A percentile compares a stretch with the other conserved stretches of the same genome.
phyloP scores from a whole-genome alignment of 37 sponge, comb jelly and placozoan genomes.

The Diacarnus erythraeanus region DNA sequence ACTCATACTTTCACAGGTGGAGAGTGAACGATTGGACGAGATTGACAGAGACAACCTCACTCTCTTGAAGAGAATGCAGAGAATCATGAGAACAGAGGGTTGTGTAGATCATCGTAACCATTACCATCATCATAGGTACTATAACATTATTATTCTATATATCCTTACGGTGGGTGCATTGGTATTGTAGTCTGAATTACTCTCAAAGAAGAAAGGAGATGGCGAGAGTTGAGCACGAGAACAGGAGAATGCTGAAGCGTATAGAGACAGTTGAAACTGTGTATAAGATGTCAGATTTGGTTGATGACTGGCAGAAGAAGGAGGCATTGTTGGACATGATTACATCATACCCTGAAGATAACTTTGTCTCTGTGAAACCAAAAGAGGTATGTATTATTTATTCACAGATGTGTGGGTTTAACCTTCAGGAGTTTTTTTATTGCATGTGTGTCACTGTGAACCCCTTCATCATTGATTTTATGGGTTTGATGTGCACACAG shows the following conservation, averaged over 20 bases:
- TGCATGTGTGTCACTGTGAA: too few species aligned
- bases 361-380: not conserved
- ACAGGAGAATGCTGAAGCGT: conserved; percentile 50
- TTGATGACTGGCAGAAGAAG: conserved; percentile 61
- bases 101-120: conserved; percentile 53
- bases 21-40: conserved; percentile 54
- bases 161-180: not conserved
- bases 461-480: too few species aligned
- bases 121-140: conserved; percentile 78
- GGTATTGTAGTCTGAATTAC: conserved; percentile 64
- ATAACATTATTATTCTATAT: not conserved
- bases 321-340: conserved; percentile 51
- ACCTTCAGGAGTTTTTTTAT: too few species aligned
- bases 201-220: conserved; percentile 44
- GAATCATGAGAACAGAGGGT: conserved; percentile 52
- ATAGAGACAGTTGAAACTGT: conserved; percentile 63
- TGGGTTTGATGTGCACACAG: too few species aligned
- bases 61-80: conserved; percentile 68
- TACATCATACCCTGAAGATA: conserved; percentile 52
- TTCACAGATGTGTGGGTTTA: too few species aligned
- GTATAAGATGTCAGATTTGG: conserved; percentile 62
- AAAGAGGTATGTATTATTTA: too few species aligned
- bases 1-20: conserved; percentile 26
- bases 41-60: conserved; percentile 76
- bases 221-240: conserved; percentile 52